Evolutionary conservation across 2,797 vertebrate genomes (phyloP).

Genomic region (Betta splendens): DNA sequence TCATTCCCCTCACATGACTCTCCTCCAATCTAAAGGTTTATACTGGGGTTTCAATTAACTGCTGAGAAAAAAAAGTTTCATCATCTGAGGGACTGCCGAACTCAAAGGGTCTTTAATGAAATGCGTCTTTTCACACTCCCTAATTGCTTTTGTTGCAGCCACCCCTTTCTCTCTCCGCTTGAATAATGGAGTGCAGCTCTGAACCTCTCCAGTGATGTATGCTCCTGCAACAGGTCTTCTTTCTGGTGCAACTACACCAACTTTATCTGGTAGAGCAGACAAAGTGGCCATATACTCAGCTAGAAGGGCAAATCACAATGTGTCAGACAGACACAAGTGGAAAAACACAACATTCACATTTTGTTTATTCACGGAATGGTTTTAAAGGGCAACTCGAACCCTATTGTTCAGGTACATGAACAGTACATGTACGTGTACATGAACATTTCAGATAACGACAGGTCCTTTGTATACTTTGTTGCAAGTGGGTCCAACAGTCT

Average conservation of each 20-base stretch:
- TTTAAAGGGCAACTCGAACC: too few relatives aligned
- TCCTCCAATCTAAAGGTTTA: constrained; percentile 48
- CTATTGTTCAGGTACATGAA: too few relatives aligned
- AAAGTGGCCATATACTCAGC: constrained; percentile 26
- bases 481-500: too few relatives aligned
- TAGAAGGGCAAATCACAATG: not conserved
- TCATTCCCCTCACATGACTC: constrained; percentile 38
- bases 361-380: not conserved
- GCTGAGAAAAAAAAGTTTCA: constrained; percentile 42
- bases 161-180: constrained; percentile 15
- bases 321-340: not conserved
- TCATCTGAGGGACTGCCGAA: constrained; percentile 34
- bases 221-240: constrained; percentile 37
- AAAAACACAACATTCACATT: not conserved
- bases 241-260: constrained; percentile 2
- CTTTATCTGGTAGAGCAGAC: constrained; percentile 18
- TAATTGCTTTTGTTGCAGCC: constrained; percentile 61
- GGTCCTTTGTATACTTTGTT: too few relatives aligned
- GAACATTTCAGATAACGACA: too few relatives aligned
- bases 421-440: too few relatives aligned
- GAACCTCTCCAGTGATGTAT: constrained; percentile 27
- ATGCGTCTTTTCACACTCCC: constrained; percentile 50
- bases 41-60: constrained; percentile 53
- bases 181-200: constrained; percentile 46
- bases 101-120: constrained; percentile 43